Conservation (phyloP, 2,888 invertebrate species). For the Nomada ferruginata region DNA sequence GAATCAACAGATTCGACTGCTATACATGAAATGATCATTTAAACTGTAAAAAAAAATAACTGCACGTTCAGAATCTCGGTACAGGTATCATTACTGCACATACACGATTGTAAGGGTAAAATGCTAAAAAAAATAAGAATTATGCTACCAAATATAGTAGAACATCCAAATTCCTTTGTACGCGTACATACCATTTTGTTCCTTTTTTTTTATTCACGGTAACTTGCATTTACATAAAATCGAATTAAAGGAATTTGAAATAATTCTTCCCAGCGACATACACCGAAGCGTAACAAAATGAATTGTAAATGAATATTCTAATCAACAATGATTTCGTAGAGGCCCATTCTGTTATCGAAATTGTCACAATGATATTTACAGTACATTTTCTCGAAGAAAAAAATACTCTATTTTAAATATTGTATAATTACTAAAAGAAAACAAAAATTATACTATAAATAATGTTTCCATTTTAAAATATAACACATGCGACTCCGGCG, state of each 20-base stretch:
- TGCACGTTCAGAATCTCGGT: slow-evolving; percentile 15
- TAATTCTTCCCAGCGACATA: slow-evolving; percentile 79
- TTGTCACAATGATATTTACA: slow-evolving; percentile 56
- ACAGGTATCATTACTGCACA: slow-evolving; percentile 40
- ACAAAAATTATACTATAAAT: slow-evolving; percentile 65
- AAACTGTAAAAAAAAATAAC: background rate
- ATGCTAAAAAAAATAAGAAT: slow-evolving; percentile 17
- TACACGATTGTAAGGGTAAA: slow-evolving; percentile 28
- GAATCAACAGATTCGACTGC: slow-evolving; percentile 43
- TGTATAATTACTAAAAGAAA: slow-evolving; percentile 63
- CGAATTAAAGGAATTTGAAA: slow-evolving; percentile 58
- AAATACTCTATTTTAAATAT: slow-evolving; percentile 79
- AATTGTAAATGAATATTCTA: slow-evolving; percentile 42
- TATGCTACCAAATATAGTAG: slow-evolving; percentile 17
- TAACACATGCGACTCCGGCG: slow-evolving; percentile 33
- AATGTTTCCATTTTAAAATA: slow-evolving; percentile 59
- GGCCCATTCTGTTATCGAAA: slow-evolving; percentile 69
- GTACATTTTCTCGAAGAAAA: slow-evolving; percentile 69
- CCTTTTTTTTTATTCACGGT: slow-evolving; percentile 40
- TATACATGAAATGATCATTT: background rate
- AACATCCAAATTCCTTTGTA: slow-evolving; percentile 14
- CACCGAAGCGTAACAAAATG: slow-evolving; percentile 64
- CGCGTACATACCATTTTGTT: slow-evolving; percentile 16
- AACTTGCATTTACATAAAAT: slow-evolving; percentile 54
- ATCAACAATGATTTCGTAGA: slow-evolving; percentile 52